Percentiles rank a stretch among this genome's conserved stretches.
phyloP scores from a whole-genome alignment of 1,140 invertebrate species.

The Drosophila ohnishii region DNA sequence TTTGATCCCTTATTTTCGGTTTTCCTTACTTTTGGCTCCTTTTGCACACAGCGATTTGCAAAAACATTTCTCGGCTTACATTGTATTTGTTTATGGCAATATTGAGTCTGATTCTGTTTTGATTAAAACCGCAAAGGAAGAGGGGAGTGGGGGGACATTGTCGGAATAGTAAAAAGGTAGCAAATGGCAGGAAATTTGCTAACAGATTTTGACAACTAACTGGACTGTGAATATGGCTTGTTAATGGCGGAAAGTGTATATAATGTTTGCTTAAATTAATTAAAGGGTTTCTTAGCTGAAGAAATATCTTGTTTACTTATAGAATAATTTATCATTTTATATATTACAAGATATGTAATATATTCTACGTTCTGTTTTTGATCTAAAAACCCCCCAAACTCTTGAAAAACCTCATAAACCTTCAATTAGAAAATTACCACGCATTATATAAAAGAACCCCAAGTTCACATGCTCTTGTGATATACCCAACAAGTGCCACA shows the following conservation, averaged over 20 bases:
- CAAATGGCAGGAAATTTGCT: constrained; percentile 16
- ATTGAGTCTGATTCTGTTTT: constrained; percentile 49
- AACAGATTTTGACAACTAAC: constrained; percentile 44
- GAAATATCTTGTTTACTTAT: background rate
- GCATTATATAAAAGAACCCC: too few relatives aligned
- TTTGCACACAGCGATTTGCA: constrained; percentile 50
- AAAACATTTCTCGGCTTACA: constrained; percentile 40
- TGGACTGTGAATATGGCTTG: background rate
- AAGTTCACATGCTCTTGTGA: background rate
- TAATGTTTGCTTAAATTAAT: background rate
- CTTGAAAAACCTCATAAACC: background rate
- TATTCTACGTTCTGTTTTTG: too few relatives aligned
- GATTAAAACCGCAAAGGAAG: constrained; percentile 44
- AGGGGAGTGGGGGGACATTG: constrained; percentile 14
- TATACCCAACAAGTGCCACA: background rate
- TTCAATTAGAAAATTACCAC: constrained; percentile 8
- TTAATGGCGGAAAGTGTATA: background rate
- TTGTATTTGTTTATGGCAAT: constrained; percentile 59
- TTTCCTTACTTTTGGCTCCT: constrained; percentile 26
- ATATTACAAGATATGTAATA: too few relatives aligned
- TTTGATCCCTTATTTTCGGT: constrained; percentile 48
- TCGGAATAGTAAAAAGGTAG: constrained; percentile 17
- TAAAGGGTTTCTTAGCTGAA: background rate
- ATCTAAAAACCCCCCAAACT: background rate
- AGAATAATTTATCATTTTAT: background rate